A percentile compares a stretch with the other conserved stretches of the same genome.
Conservation (phyloP, 1,140 invertebrate species). For the Holotrichia oblita region DNA sequence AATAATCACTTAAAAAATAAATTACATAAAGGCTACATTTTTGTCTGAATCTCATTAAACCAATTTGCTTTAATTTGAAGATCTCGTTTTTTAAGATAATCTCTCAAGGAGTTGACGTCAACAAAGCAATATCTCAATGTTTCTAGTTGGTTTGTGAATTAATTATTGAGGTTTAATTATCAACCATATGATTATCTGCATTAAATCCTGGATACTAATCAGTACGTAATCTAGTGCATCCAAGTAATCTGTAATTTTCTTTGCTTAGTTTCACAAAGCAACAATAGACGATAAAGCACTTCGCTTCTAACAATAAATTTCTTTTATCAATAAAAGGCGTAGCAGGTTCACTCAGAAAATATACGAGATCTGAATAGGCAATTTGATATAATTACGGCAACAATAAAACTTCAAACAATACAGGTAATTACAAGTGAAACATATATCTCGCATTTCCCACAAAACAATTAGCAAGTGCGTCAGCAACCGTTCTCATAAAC, state of each 20-base stretch:
- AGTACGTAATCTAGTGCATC: background rate
- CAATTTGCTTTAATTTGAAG: too few relatives aligned
- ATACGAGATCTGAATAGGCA: slow-evolving; percentile 30
- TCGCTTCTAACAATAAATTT: slow-evolving; percentile 16
- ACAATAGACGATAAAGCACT: slow-evolving; percentile 28
- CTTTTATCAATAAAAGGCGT: slow-evolving; percentile 34
- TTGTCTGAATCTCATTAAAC: too few relatives aligned
- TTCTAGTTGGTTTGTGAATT: background rate
- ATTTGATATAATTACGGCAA: slow-evolving; percentile 32
- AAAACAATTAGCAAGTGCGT: slow-evolving; percentile 33
- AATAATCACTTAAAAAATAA: too few relatives aligned
- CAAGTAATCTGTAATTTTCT: background rate
- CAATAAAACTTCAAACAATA: slow-evolving; percentile 19
- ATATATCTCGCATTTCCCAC: slow-evolving; percentile 34
- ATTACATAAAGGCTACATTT: too few relatives aligned
- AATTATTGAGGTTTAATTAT: background rate
- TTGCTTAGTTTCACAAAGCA: slow-evolving; percentile 13
- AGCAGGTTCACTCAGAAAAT: slow-evolving; percentile 18
- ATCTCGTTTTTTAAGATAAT: too few relatives aligned
- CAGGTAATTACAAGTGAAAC: slow-evolving; percentile 30
- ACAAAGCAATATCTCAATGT: too few relatives aligned
- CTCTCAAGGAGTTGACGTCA: too few relatives aligned
- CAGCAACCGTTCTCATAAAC: slow-evolving; percentile 23
- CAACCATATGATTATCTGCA: background rate
- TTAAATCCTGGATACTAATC: background rate